Base-by-base conservation (phyloP, 2,888 invertebrate genomes). In the Caenorhabditis doughertyi region DNA sequence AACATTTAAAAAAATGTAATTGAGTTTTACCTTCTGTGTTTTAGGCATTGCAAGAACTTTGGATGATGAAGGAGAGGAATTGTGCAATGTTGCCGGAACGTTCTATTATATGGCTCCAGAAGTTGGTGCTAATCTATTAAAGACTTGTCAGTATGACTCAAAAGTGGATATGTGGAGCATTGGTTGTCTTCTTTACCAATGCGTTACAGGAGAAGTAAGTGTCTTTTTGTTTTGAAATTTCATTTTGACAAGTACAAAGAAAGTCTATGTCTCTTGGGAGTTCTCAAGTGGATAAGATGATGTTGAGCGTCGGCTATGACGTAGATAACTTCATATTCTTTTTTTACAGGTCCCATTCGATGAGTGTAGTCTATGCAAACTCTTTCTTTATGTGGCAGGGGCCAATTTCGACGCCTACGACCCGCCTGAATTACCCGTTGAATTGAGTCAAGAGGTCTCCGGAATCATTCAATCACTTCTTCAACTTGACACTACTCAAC, bases 161-260 rank as follows among this genome's bases (percentile, higher is more conserved):
- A 84, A 85, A 65, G 89, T 90, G 11, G 91, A 91, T 73, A 91
- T 91, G 89, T 91, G 91, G 91, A 89, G 89, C 58, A 89, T 91
- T 47, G 91, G 91, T 16, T 91, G 90, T 47, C 85, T 91, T n/a
- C 64, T 91, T 42, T 91, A 90, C 53, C 90, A 91, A 80, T 89
- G 89, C 71, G 77, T 89, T 32, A 89, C 88, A 21, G 91, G 91
- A 72, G 86, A 87, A 73, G 90, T 89, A 27, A 77, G 81, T 47
- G 2, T 8, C 47, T 7, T 51, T 25, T 60, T 71, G 11, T 49
- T 51, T 62, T 21, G 8, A 18, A 39, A 44, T 35, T 27, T 2
- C n/a, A 9, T 64, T 49, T 49, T 25, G n/a, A 9, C n/a, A 53
- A 67, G 39, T 16, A 53, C 39, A 56, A 11, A 23, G 27, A 49